Evolutionary conservation across 2,888 invertebrate species (phyloP).

Genomic region (Aromia moschata): DNA sequence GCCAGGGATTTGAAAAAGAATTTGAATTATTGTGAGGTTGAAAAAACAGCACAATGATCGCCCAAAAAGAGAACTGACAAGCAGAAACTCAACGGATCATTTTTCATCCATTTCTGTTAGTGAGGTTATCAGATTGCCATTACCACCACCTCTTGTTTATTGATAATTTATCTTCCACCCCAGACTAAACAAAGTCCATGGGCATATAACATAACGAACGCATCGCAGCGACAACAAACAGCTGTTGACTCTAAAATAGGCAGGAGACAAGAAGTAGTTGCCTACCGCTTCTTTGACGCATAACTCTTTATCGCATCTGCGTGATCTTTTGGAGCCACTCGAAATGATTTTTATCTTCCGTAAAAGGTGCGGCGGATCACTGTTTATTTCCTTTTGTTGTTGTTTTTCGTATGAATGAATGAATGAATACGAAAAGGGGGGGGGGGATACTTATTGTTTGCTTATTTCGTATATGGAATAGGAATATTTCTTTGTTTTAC

Average conservation of each 20-base stretch:
- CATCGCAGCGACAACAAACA: slow-evolving; percentile 2
- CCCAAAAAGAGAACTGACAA: no score
- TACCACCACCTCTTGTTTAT: no score
- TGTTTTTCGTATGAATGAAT: no score
- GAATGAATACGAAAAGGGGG: no score
- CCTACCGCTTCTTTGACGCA: slow-evolving; percentile 7
- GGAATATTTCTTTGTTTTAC: no score
- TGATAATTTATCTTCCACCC: background rate
- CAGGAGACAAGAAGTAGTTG: slow-evolving; percentile 11
- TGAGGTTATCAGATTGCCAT: no score
- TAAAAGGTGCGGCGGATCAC: slow-evolving; percentile 9
- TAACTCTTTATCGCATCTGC: slow-evolving; percentile 23
- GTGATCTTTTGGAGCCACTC: slow-evolving; percentile 20
- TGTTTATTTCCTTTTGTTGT: slow-evolving; percentile 3
- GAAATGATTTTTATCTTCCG: slow-evolving; percentile 15
- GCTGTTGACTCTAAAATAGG: slow-evolving; percentile 20
- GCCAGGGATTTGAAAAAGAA: no score
- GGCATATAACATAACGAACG: background rate
- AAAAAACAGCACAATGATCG: no score
- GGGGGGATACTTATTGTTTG: background rate
- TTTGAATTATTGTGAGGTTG: no score
- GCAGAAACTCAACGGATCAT: no score
- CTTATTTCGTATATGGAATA: no score
- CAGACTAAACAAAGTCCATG: slow-evolving; percentile 9
- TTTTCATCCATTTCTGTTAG: no score